Evolutionary conservation across 2,888 invertebrate genomes (phyloP).

Genomic region (Cephus spinipes): DNA sequence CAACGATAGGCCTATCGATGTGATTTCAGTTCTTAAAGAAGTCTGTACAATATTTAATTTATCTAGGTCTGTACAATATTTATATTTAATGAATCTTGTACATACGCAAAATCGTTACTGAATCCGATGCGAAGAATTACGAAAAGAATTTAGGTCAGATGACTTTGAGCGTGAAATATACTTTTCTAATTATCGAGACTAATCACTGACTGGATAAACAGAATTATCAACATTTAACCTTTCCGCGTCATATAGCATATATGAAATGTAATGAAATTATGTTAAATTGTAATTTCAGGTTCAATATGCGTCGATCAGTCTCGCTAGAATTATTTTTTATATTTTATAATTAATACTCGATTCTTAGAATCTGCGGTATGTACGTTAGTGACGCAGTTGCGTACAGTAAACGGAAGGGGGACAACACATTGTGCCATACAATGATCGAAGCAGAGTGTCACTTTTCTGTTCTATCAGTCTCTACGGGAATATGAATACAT

Average conservation of each 20-base stretch:
- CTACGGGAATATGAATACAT: neutral
- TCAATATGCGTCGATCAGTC: neutral
- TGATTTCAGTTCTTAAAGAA: neutral
- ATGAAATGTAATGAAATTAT: neutral
- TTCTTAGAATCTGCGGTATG: neutral
- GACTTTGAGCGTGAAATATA: neutral
- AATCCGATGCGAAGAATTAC: neutral
- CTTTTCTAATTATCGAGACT: neutral
- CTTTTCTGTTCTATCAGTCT: neutral
- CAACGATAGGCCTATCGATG: neutral
- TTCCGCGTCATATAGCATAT: neutral
- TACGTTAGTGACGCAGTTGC: neutral
- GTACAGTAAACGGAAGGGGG: neutral
- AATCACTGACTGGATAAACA: neutral
- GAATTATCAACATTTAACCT: neutral
- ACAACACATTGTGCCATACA: neutral
- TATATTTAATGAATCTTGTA: neutral
- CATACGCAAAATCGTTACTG: neutral
- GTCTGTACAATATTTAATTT: neutral
- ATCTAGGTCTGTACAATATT: neutral
- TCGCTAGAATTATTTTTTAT: neutral
- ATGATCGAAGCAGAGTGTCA: neutral
- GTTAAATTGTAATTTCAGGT: neutral
- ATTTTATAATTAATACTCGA: neutral
- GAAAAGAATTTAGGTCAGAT: neutral